phyloP scores from a whole-genome alignment of 2,113 vertebrate genomes.

The Ameiurus melas region DNA sequence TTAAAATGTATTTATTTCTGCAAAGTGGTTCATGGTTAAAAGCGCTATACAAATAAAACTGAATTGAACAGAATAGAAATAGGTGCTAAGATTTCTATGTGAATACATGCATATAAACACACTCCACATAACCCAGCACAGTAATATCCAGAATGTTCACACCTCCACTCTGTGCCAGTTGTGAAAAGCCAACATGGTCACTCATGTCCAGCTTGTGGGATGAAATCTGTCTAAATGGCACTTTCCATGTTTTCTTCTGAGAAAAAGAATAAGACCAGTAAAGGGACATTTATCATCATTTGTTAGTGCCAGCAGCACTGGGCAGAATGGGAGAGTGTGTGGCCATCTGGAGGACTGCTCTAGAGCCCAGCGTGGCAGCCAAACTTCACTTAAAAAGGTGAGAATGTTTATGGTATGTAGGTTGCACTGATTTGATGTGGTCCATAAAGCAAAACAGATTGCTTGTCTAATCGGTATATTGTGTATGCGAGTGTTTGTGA shows the following conservation, averaged over 20 bases:
- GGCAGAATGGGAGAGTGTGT: conserved; percentile 52
- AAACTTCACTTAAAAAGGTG: conserved; percentile 18
- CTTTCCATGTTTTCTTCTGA: conserved; percentile 28
- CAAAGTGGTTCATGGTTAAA: too few relatives aligned
- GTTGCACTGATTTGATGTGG: conserved; percentile 11
- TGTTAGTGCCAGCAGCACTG: conserved; percentile 62
- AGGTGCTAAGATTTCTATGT: too few relatives aligned
- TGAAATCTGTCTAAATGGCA: conserved; percentile 35
- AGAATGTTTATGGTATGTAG: conserved; percentile 7
- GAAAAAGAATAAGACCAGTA: conserved; percentile 58
- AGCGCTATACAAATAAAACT: too few relatives aligned
- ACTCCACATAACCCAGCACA: neutral
- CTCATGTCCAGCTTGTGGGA: neutral
- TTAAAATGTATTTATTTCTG: too few relatives aligned
- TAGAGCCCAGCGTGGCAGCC: neutral
- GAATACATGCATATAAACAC: too few relatives aligned
- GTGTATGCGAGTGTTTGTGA: conserved; percentile 57
- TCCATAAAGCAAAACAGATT: conserved; percentile 23
- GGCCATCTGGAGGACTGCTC: conserved; percentile 21
- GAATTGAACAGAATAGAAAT: too few relatives aligned
- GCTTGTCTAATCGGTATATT: neutral
- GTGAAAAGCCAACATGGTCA: neutral
- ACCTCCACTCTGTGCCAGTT: neutral
- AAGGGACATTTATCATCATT: conserved; percentile 68
- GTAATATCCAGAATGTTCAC: neutral